Evolutionary conservation across 2,113 vertebrate genomes (phyloP), one percentile per base, ranked within the genome.

Genomic region (Muntiacus reevesi): DNA sequence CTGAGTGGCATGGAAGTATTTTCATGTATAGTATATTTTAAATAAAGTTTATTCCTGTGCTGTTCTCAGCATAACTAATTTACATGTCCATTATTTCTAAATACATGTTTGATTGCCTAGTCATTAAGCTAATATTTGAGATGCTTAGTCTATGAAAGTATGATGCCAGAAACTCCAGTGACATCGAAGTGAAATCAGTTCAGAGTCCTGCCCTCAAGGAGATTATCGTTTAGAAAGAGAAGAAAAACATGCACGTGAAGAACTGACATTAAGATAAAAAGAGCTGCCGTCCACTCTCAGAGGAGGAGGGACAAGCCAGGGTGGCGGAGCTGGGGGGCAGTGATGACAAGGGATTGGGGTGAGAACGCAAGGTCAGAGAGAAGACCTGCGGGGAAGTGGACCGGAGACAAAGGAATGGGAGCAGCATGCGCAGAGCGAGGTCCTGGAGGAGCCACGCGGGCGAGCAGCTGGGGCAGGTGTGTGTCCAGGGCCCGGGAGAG

Each of bases 201-300:
- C 19, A 21, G 40, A 52, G 50, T 14, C 36, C n/a, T 78, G 60
- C 10, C 52, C 10, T 43, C 36, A 7, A 50, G 76, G 52, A 28
- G 47, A 14, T 8, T 15, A 6, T 6, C 1, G 6, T 9, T 59
- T 10, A 55, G 19, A 5, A 33, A 62, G 86, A 28, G n/a, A 4
- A 47, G 50, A 28, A 23, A 17, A 7, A 2, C 1, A 2, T 3
- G 33, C 0, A 1, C 1, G 3, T 0, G 16, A 62, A 23, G 43
- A 23, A 2, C 21, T 12, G 10, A 7, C 11, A 1, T 2, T 6
- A 10, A 9, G 30, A 8, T 6, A 14, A 45, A 19, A 33, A 15
- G 81, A 36, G n/a, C 33, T 36, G 30, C 30, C 1, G 3, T 21
- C 79, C 33, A 7, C 50, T 83, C 11, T 12, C 0, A 3, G 79